Percentiles rank a stretch among this genome's conserved stretches.
Conservation (phyloP, 1,140 invertebrate species). For the Drosophila setifemur region DNA sequence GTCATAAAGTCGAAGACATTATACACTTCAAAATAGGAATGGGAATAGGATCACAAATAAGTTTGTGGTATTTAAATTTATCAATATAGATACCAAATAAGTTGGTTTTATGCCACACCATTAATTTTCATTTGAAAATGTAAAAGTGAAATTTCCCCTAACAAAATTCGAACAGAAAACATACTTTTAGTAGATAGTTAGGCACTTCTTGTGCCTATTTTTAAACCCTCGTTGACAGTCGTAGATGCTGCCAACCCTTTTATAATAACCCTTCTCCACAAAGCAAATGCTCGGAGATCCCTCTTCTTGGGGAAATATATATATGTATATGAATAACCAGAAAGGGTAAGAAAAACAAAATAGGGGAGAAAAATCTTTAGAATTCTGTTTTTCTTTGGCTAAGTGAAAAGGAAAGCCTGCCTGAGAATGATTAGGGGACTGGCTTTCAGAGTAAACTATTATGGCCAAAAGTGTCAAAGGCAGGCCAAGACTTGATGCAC, state of each 20-base stretch:
- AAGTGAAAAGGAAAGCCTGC: conserved; percentile 32
- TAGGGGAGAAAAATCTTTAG: conserved; percentile 63
- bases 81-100: no score
- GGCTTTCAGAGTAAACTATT: conserved; percentile 55
- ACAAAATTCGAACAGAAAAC: background rate
- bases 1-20: no score
- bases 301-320: background rate
- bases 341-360: conserved; percentile 31
- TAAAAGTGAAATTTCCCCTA: background rate
- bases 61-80: no score
- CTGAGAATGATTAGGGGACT: conserved; percentile 57
- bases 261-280: conserved; percentile 15
- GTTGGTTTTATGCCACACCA: no score
- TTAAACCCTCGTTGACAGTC: background rate
- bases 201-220: no score
- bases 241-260: background rate
- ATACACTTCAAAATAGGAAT: background rate
- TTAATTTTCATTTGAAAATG: no score
- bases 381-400: conserved; percentile 47
- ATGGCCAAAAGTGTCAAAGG: conserved; percentile 70
- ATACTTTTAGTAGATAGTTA: no score
- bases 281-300: background rate
- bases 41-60: no score
- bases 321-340: conserved; percentile 32
- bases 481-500: conserved; percentile 44